phyloP scores from a whole-genome alignment of 2,797 vertebrate species.

The Brachyrhaphis roseni region DNA sequence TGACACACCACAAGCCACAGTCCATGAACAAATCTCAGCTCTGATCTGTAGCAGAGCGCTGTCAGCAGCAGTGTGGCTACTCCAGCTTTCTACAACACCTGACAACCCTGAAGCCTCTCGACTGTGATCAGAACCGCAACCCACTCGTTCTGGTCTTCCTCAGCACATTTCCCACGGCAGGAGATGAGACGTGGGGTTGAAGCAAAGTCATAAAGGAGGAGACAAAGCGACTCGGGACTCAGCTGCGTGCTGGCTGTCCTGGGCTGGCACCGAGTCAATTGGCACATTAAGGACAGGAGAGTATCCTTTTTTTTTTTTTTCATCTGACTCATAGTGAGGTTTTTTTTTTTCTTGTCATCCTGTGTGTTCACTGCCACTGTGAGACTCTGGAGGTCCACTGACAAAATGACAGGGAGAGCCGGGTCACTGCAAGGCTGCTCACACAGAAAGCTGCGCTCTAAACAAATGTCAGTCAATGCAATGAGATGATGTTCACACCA shows the following conservation, averaged over 20 bases:
- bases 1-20: not conserved
- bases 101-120: conserved; percentile 19
- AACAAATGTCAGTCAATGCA: conserved; percentile 40
- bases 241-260: conserved; percentile 50
- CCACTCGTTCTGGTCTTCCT: conserved; percentile 35
- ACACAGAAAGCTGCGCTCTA: not conserved
- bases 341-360: conserved; percentile 49
- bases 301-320: conserved; percentile 56
- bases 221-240: conserved; percentile 71
- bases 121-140: conserved; percentile 34
- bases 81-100: conserved; percentile 29
- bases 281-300: conserved; percentile 74
- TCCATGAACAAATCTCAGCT: conserved; percentile 2
- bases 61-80: conserved; percentile 2
- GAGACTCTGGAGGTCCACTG: conserved; percentile 43
- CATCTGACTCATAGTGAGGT: conserved; percentile 37
- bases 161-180: conserved; percentile 36
- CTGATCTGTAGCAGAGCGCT: conserved; percentile 11
- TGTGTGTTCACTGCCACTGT: conserved; percentile 44
- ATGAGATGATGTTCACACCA: conserved; percentile 35
- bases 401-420: conserved; percentile 40
- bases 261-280: conserved; percentile 73
- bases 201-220: conserved; percentile 69
- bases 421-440: conserved; percentile 31
- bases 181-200: conserved; percentile 49